Conservation (phyloP, 2,888 invertebrate genomes). For the Lycophotia porphyrea region DNA sequence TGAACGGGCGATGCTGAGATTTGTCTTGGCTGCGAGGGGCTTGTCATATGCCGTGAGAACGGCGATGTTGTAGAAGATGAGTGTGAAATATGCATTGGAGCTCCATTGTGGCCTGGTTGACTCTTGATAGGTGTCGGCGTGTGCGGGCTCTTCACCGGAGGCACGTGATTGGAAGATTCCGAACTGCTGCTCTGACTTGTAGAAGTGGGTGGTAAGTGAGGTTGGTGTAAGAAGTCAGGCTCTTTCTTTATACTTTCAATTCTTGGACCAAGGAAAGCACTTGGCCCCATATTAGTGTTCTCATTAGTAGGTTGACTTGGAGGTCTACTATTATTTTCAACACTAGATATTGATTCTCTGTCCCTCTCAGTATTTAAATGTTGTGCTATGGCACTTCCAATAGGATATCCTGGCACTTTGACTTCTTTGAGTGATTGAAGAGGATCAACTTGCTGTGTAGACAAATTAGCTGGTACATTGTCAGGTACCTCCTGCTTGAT, state of each 20-base stretch:
- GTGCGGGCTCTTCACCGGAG: constrained; percentile 90
- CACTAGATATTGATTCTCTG: constrained; percentile 86
- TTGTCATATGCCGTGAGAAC: constrained; percentile 87
- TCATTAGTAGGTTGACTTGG: constrained; percentile 88
- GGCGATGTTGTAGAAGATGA: constrained; percentile 87
- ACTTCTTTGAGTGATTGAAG: constrained; percentile 95
- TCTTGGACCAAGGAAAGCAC: constrained; percentile 91
- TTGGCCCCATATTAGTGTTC: constrained; percentile 83
- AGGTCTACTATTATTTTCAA: constrained; percentile 87
- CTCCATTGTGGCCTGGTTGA: constrained; percentile 84
- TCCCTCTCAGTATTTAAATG: constrained; percentile 88
- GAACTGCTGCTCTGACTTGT: constrained; percentile 84
- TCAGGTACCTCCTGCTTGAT: constrained; percentile 90
- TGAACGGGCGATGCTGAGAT: constrained; percentile 88
- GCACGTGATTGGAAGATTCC: constrained; percentile 87
- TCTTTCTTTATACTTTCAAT: constrained; percentile 94
- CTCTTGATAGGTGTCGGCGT: constrained; percentile 89
- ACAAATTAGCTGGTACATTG: constrained; percentile 86
- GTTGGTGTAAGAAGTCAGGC: constrained; percentile 91
- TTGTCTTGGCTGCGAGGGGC: constrained; percentile 87
- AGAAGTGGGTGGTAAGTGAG: constrained; percentile 88
- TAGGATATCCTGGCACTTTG: constrained; percentile 93
- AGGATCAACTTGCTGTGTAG: constrained; percentile 91
- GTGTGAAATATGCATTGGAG: constrained; percentile 82
- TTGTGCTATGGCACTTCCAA: constrained; percentile 88